Percentiles rank a stretch among this genome's conserved stretches.
Evolutionary conservation across 2,113 vertebrate genomes (phyloP).

Genomic region (Cacatua alba): DNA sequence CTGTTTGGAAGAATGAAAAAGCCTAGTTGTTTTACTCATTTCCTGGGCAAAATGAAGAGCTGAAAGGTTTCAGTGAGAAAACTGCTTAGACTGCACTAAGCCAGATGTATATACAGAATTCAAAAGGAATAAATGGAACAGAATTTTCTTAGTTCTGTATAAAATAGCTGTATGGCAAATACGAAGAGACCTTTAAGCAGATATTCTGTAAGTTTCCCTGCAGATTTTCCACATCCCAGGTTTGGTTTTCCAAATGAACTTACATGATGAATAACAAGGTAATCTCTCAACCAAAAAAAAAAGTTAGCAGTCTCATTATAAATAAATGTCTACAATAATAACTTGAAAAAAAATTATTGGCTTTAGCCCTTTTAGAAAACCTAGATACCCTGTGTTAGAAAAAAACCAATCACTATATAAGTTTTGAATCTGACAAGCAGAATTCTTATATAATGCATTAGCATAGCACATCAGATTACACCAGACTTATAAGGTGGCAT

Average conservation of each 20-base stretch:
- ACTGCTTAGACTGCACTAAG: constrained; percentile 67
- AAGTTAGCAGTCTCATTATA: not conserved
- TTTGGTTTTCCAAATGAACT: not conserved
- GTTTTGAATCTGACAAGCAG: not conserved
- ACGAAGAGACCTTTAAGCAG: not conserved
- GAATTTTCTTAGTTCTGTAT: constrained; percentile 26
- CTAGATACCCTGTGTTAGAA: not conserved
- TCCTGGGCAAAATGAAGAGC: constrained; percentile 66
- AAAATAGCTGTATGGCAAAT: not conserved
- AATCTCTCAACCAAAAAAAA: not conserved
- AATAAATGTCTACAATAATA: not conserved
- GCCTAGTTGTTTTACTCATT: constrained; percentile 71
- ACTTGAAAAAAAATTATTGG: not conserved
- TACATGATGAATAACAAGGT: not conserved
- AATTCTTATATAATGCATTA: not conserved
- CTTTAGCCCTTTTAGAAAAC: not conserved
- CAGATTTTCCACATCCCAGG: not conserved
- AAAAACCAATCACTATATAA: not conserved
- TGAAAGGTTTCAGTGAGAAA: constrained; percentile 69
- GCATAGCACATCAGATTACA: not conserved
- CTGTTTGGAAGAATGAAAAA: constrained; percentile 66
- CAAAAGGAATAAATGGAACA: constrained; percentile 23
- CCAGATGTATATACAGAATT: constrained; percentile 48
- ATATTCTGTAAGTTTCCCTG: not conserved
- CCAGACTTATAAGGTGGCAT: not conserved